phyloP scores from a whole-genome alignment of 2,797 vertebrate genomes.

The Decapterus maruadsi region DNA sequence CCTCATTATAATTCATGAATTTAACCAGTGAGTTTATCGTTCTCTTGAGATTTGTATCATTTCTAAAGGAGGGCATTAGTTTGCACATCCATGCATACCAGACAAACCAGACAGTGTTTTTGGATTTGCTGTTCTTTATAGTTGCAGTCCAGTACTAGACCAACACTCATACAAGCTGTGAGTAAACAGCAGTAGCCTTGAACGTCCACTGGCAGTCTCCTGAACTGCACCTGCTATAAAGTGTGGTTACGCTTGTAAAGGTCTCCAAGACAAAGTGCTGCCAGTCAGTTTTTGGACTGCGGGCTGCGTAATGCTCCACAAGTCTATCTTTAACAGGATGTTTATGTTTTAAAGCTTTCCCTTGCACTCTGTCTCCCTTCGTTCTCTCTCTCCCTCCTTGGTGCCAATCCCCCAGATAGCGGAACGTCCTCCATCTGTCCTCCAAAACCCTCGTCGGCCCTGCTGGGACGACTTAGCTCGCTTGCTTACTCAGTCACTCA shows the following conservation, averaged over 20 bases:
- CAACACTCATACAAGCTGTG: background rate
- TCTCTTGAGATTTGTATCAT: background rate
- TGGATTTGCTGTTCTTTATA: background rate
- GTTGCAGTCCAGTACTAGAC: background rate
- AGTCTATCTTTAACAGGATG: constrained; percentile 51
- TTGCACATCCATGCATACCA: background rate
- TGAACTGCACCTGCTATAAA: constrained; percentile 1
- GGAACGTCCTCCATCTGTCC: constrained; percentile 70
- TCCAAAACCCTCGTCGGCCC: constrained; percentile 69
- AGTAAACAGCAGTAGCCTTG: background rate
- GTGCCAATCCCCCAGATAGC: constrained; percentile 67
- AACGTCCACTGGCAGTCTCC: constrained; percentile 3
- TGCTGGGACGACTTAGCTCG: constrained; percentile 61
- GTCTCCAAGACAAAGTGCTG: constrained; percentile 54
- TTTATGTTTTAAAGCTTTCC: constrained; percentile 58
- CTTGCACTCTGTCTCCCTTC: constrained; percentile 18
- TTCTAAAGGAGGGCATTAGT: background rate
- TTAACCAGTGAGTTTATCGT: background rate
- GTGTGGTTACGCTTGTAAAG: constrained; percentile 50
- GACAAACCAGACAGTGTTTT: background rate
- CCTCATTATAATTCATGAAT: constrained; percentile 14
- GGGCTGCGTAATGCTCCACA: constrained; percentile 30
- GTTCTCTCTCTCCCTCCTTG: background rate
- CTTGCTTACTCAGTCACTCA: constrained; percentile 70
- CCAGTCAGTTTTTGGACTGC: constrained; percentile 38